Evolutionary conservation across 2,797 vertebrate genomes (phyloP).

Genomic region (Peromyscus melanophrys): DNA sequence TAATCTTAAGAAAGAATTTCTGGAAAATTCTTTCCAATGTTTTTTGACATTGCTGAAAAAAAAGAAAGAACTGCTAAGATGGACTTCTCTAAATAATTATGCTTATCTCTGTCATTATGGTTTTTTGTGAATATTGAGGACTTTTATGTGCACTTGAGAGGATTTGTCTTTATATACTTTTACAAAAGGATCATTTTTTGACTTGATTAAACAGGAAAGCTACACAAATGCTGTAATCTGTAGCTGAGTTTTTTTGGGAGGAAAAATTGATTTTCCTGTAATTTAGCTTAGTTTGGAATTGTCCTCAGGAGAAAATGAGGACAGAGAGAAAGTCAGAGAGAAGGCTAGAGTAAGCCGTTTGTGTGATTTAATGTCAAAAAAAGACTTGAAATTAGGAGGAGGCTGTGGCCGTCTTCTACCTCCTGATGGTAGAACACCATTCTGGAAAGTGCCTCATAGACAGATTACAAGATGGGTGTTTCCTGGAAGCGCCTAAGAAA

Average conservation of each 20-base stretch:
- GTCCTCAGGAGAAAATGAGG: conserved; percentile 48
- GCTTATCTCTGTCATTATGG: background rate
- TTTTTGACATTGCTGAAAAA: conserved; percentile 62
- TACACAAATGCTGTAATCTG: conserved; percentile 56
- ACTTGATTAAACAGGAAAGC: conserved; percentile 65
- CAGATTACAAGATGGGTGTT: background rate
- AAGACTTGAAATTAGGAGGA: background rate
- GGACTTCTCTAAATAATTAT: conserved; percentile 29
- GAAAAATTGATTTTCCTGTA: conserved; percentile 59
- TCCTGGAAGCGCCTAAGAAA: background rate
- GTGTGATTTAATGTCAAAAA: conserved; percentile 41
- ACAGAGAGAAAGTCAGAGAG: conserved; percentile 1
- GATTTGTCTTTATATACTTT: conserved; percentile 53
- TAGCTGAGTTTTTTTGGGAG: background rate
- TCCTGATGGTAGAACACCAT: background rate
- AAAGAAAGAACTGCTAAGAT: conserved; percentile 46
- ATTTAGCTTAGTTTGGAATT: conserved; percentile 67
- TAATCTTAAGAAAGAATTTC: conserved; percentile 1
- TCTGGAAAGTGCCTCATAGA: background rate
- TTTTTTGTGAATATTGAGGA: conserved; percentile 39
- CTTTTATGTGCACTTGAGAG: conserved; percentile 9
- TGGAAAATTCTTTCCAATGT: conserved; percentile 12
- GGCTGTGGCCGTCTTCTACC: background rate
- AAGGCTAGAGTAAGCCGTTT: conserved; percentile 33
- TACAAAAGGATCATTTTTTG: conserved; percentile 43